phyloP scores from a whole-genome alignment of 2,113 vertebrate species.

The Apteryx mantelli region DNA sequence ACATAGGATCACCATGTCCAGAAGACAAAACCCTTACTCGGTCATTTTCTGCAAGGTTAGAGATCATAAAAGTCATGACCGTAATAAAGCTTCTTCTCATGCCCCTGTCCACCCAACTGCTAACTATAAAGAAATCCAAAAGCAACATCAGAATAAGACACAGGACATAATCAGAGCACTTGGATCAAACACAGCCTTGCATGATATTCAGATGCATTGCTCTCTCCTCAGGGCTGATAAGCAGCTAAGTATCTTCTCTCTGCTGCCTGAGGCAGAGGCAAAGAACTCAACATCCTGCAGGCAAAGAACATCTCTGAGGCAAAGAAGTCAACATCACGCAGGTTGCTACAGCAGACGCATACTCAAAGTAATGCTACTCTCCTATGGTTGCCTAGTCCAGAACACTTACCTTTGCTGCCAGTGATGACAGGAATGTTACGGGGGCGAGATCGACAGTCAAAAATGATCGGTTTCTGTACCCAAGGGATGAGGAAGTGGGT shows the following conservation, averaged over 20 bases:
- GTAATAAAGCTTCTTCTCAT: neutral
- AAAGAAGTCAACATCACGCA: neutral
- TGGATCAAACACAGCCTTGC: neutral
- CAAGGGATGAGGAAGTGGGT: constrained; percentile 98
- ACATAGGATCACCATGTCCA: fast-evolving
- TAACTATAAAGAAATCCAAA: neutral
- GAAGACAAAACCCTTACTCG: neutral
- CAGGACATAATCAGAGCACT: no score
- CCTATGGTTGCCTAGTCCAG: fast-evolving
- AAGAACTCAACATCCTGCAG: neutral
- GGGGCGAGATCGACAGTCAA: constrained; percentile 95
- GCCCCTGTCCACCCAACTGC: neutral
- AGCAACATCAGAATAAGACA: neutral
- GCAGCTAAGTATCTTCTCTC: neutral
- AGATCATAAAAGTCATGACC: neutral
- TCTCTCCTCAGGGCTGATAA: neutral
- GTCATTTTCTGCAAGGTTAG: neutral
- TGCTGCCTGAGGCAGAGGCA: neutral
- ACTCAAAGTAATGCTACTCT: neutral
- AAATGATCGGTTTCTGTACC: constrained; percentile 97
- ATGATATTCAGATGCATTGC: neutral
- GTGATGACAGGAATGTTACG: constrained; percentile 96
- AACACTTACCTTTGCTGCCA: constrained; percentile 92
- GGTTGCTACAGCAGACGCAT: neutral
- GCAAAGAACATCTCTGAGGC: no score